These are phyloP conservation scores for Coreoperca whiteheadi DNA, from an alignment of 2,113 vertebrate genomes.

Conservation along the genomic window DNA sequence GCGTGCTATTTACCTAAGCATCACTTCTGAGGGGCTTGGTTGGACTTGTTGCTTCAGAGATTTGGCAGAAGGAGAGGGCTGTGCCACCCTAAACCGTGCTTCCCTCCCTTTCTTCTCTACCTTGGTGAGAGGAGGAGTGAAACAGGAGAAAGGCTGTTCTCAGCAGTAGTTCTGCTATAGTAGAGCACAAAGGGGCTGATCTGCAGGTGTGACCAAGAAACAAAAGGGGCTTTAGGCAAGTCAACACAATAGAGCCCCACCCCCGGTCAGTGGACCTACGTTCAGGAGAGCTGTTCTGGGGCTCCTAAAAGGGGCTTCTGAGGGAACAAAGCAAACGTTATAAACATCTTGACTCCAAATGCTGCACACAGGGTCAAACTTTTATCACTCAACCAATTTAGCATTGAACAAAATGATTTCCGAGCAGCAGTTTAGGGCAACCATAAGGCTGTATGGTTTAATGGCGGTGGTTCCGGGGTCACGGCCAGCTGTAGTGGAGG, in stretches of 20 bases:
- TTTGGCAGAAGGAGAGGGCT: conserved; percentile 57
- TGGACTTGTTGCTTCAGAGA: conserved; percentile 80
- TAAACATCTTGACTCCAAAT: conserved; percentile 53
- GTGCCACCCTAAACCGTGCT: conserved; percentile 56
- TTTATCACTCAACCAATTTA: conserved; percentile 40
- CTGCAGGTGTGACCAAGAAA: conserved; percentile 82
- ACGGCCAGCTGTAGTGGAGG: conserved; percentile 75
- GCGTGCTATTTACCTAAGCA: conserved; percentile 62
- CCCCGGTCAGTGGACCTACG: conserved; percentile 61
- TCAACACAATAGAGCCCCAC: conserved; percentile 84
- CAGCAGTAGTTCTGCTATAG: conserved; percentile 71
- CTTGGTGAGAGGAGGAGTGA: conserved; percentile 66
- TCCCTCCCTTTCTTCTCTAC: conserved; percentile 61
- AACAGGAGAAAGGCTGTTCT: conserved; percentile 77
- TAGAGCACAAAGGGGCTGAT: conserved; percentile 70
- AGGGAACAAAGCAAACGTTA: conserved; percentile 45
- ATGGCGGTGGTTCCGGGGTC: conserved; percentile 67
- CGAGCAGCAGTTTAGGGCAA: conserved; percentile 33
- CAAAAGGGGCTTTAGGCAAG: conserved; percentile 72
- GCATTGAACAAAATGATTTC: conserved; percentile 17
- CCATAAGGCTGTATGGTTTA: conserved; percentile 54
- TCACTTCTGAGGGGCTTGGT: conserved; percentile 63
- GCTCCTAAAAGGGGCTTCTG: conserved; percentile 41
- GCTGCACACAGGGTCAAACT: conserved; percentile 33
- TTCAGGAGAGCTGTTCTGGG: conserved; percentile 61